These are phyloP conservation scores for Ctenomys sociabilis DNA, from an alignment of 2,113 vertebrate species.

Conservation along the genomic window DNA sequence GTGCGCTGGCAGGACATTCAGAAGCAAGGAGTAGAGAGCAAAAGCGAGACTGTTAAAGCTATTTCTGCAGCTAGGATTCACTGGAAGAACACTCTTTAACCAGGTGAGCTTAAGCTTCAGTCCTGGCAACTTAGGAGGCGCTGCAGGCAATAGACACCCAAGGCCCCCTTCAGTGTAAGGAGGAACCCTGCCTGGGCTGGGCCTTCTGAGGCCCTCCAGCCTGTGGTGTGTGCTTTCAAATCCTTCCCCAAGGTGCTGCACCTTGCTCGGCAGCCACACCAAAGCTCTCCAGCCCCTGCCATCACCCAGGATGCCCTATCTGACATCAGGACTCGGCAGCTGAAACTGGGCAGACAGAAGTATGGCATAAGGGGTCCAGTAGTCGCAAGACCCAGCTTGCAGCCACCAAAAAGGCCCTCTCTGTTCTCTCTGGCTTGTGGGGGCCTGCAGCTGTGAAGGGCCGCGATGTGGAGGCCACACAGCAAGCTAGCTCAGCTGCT, in stretches of 20 bases:
- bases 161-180: not conserved
- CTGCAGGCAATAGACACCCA: not conserved
- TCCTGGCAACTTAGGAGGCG: not conserved
- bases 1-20: not conserved
- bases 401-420: not conserved
- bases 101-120: not conserved
- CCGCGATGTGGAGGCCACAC: not conserved
- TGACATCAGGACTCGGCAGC: not conserved
- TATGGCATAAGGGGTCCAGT: not conserved
- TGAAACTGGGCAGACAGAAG: not conserved
- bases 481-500: not conserved
- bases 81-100: not conserved
- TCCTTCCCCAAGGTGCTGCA: not conserved
- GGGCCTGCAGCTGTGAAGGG: not conserved
- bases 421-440: not conserved
- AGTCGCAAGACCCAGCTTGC: not conserved
- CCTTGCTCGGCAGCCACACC: not conserved
- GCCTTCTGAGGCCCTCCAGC: too few species aligned
- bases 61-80: not conserved
- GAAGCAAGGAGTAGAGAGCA: constrained; percentile 14
- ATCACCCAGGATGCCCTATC: too few species aligned
- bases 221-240: not conserved
- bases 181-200: not conserved
- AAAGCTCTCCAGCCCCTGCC: not conserved
- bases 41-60: accelerated